phyloP scores from a whole-genome alignment of 1,140 invertebrate species.

The Bathynomus jamesi region DNA sequence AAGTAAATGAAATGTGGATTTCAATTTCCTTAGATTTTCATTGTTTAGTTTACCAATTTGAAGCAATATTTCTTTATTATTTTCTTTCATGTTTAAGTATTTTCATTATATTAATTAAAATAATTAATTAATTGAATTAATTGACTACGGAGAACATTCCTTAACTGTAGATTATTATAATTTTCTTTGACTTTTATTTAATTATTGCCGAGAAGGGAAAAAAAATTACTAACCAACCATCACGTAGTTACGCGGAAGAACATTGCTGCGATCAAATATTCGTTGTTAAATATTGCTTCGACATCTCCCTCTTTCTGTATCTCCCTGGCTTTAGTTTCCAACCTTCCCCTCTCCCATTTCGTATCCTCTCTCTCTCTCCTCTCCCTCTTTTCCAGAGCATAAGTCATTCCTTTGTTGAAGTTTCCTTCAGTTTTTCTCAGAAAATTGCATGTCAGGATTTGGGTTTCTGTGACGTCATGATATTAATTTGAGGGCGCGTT shows the following conservation, averaged over 20 bases:
- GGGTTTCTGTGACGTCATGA: background rate
- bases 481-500: background rate
- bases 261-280: too few species aligned
- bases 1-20: background rate
- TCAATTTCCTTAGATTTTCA: background rate
- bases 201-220: too few species aligned
- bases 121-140: background rate
- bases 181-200: background rate
- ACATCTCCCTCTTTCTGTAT: background rate
- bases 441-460: constrained; percentile 1
- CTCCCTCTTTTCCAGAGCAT: background rate
- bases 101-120: background rate
- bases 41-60: background rate
- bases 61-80: background rate
- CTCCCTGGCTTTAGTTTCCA: background rate
- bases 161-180: background rate
- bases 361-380: background rate
- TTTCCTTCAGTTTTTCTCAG: background rate
- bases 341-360: background rate
- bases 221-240: too few species aligned
- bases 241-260: too few species aligned
- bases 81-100: background rate
- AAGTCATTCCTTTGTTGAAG: background rate
- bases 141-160: background rate
- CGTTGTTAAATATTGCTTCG: too few species aligned